These are phyloP conservation scores for Sigmodon hispidus DNA, from an alignment of 2,113 vertebrate species.

Conservation along the genomic window DNA sequence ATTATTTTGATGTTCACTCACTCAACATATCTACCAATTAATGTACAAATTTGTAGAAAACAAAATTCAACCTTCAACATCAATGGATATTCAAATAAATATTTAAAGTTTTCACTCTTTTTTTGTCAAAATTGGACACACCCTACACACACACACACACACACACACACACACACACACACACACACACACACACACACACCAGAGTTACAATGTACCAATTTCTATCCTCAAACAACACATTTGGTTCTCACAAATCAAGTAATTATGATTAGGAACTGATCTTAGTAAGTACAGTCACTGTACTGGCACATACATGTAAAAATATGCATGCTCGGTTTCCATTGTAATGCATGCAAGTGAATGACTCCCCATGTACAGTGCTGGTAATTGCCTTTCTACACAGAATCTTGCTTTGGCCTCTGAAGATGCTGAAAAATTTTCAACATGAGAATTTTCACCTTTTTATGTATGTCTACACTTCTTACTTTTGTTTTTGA, in stretches of 20 bases:
- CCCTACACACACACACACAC: too few relatives aligned
- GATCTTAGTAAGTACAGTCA: slow-evolving; percentile 40
- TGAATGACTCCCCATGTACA: background rate
- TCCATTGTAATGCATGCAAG: slow-evolving; percentile 54
- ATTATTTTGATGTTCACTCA: slow-evolving; percentile 23
- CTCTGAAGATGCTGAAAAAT: background rate
- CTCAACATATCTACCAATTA: slow-evolving; percentile 13
- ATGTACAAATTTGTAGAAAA: slow-evolving; percentile 24
- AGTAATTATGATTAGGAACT: slow-evolving; percentile 57
- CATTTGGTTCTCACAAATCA: slow-evolving; percentile 72
- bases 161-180: too few relatives aligned
- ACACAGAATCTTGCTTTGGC: background rate
- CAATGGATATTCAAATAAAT: background rate
- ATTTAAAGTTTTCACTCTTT: slow-evolving; percentile 35
- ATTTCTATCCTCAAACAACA: slow-evolving; percentile 57
- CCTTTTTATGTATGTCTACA: background rate
- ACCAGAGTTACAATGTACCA: slow-evolving; percentile 38
- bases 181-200: too few relatives aligned
- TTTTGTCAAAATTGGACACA: slow-evolving; percentile 46
- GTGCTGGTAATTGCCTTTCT: background rate
- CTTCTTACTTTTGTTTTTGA: slow-evolving; percentile 11
- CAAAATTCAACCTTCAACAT: slow-evolving; percentile 24
- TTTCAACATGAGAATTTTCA: background rate
- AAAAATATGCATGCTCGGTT: slow-evolving; percentile 18
- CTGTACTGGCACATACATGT: slow-evolving; percentile 31